A percentile compares a stretch with the other conserved stretches of the same genome.
These are phyloP conservation scores for Agriopis marginaria DNA, from an alignment of 2,888 invertebrate species.

Conservation along the genomic window DNA sequence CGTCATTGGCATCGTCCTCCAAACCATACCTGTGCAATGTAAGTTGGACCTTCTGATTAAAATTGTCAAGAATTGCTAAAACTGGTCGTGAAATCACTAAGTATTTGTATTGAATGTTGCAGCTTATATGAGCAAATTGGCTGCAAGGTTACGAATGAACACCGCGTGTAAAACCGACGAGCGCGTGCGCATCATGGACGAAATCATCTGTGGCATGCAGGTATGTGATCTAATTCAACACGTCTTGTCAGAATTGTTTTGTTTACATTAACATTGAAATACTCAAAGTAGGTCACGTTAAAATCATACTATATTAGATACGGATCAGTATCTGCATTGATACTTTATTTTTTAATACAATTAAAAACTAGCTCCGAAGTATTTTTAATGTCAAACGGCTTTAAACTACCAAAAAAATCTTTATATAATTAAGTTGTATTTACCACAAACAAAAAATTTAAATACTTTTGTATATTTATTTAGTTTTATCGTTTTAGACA, in stretches of 20 bases:
- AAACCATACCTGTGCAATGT: slow-evolving; percentile 95
- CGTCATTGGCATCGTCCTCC: slow-evolving; percentile 91
- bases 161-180: slow-evolving; percentile 96
- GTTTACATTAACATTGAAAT: slow-evolving; percentile 25
- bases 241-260: slow-evolving; percentile 65
- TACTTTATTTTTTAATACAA: not conserved
- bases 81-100: slow-evolving; percentile 13
- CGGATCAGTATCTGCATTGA: not conserved
- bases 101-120: slow-evolving; percentile 47
- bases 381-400: no score
- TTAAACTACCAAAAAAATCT: no score
- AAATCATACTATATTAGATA: not conserved
- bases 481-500: no score
- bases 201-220: slow-evolving; percentile 96
- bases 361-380: no score
- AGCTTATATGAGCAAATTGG: slow-evolving; percentile 89
- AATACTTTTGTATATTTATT: no score
- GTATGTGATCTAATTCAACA: slow-evolving; percentile 84
- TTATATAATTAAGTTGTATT: no score
- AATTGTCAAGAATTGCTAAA: not conserved
- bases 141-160: slow-evolving; percentile 89
- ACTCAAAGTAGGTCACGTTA: slow-evolving; percentile 20
- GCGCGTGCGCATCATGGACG: slow-evolving; percentile 96
- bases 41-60: slow-evolving; percentile 46
- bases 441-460: no score